phyloP scores from a whole-genome alignment of 2,888 invertebrate genomes.

The Trissoscelio sp. region DNA sequence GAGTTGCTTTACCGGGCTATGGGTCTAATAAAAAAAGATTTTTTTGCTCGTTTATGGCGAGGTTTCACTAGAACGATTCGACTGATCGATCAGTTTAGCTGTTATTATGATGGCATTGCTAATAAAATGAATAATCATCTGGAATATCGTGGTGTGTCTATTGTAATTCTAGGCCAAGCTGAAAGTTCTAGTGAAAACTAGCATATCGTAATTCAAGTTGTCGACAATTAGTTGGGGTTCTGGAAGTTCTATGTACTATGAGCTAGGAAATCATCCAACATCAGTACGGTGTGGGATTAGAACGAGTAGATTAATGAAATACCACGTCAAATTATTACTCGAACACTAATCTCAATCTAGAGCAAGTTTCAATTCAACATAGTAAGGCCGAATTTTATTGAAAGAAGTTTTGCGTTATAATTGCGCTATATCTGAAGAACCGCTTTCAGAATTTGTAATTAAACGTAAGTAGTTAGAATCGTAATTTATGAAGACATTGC shows the following conservation, averaged over 20 bases:
- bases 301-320: constrained; percentile 63
- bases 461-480: constrained; percentile 5
- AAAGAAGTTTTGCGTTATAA: constrained; percentile 29
- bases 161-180: constrained; percentile 39
- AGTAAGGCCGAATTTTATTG: constrained; percentile 30
- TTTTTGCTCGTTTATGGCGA: constrained; percentile 56
- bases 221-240: constrained; percentile 62
- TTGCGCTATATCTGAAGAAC: constrained; percentile 2
- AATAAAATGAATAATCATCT: constrained; percentile 41
- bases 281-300: constrained; percentile 75
- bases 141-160: constrained; percentile 29
- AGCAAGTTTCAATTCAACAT: constrained; percentile 52
- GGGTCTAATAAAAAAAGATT: constrained; percentile 64
- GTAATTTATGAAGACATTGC: too few relatives aligned
- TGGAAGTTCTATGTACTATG: constrained; percentile 78
- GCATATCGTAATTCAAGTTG: constrained; percentile 69
- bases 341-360: constrained; percentile 64
- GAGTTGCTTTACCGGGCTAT: too few relatives aligned
- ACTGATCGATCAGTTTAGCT: background rate
- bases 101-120: background rate
- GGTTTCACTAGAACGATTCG: constrained; percentile 78
- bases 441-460: constrained; percentile 4
- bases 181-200: constrained; percentile 79
- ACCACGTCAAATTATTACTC: constrained; percentile 60
- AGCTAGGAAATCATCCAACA: constrained; percentile 82